Percentiles rank a stretch among this genome's conserved stretches.
Conservation (phyloP, 2,888 invertebrate species). For the Cryptocephalus primarius region DNA sequence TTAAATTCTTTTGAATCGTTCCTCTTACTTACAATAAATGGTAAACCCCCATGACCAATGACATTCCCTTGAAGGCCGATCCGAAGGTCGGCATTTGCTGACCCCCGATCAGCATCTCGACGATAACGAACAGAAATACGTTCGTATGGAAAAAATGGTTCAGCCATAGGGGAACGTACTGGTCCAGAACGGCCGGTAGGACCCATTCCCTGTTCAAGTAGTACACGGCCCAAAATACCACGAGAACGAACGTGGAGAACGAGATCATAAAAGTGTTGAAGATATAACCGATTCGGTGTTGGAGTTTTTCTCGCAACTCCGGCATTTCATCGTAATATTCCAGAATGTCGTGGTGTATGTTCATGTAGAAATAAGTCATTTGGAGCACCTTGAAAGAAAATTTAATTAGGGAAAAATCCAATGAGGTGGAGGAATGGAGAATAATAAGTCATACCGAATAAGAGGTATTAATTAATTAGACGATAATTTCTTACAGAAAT, state of each 20-base stretch:
- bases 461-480: too few relatives aligned
- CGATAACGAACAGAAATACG: constrained; percentile 10
- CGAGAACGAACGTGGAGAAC: constrained; percentile 11
- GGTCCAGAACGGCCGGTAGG: constrained; percentile 12
- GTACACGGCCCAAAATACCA: constrained; percentile 16
- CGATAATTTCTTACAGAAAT: too few relatives aligned
- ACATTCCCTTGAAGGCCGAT: constrained; percentile 12
- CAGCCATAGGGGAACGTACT: constrained; percentile 13
- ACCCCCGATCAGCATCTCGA: constrained; percentile 13
- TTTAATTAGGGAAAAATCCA: not conserved
- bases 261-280: constrained; percentile 14
- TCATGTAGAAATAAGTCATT: constrained; percentile 11
- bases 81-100: constrained; percentile 13
- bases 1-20: not conserved
- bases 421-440: too few relatives aligned
- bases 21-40: constrained; percentile 11
- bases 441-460: too few relatives aligned
- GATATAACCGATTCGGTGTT: constrained; percentile 12
- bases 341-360: constrained; percentile 10
- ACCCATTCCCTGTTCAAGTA: constrained; percentile 16
- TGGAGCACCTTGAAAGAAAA: constrained; percentile 13
- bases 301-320: constrained; percentile 5
- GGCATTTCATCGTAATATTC: constrained; percentile 2
- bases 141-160: constrained; percentile 16
- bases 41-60: constrained; percentile 8